Evolutionary conservation across 2,113 vertebrate species (phyloP).

Genomic region (Bostrychus sinensis): DNA sequence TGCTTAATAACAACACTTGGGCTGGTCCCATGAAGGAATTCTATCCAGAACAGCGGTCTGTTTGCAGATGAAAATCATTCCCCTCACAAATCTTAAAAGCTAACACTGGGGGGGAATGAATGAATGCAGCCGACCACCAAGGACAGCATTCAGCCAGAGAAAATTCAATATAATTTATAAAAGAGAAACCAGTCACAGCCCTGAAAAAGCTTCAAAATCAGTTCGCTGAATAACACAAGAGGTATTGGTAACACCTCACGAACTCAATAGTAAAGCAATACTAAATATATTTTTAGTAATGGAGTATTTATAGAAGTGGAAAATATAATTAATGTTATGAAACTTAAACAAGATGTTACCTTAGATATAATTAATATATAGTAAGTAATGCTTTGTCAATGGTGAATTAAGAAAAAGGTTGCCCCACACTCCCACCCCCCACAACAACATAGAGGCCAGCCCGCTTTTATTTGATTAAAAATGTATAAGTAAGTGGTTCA

Average conservation of each 20-base stretch:
- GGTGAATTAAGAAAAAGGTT: too few species aligned
- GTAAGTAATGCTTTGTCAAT: too few species aligned
- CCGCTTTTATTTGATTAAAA: not conserved
- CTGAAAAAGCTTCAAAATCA: conserved; percentile 43
- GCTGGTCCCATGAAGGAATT: conserved; percentile 44
- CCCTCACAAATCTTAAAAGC: conserved; percentile 63
- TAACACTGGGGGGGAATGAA: conserved; percentile 59
- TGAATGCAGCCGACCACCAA: conserved; percentile 44
- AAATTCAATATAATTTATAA: conserved; percentile 58
- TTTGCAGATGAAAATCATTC: conserved; percentile 70
- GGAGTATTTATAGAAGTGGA: too few species aligned
- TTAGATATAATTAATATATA: too few species aligned
- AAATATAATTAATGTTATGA: too few species aligned
- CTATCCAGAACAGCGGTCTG: conserved; percentile 53
- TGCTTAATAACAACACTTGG: conserved; percentile 59
- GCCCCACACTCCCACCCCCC: too few species aligned
- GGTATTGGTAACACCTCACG: conserved; percentile 18
- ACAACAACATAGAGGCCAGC: too few species aligned
- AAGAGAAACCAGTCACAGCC: conserved; percentile 42
- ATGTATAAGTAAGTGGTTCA: too few species aligned
- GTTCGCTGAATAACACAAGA: conserved; percentile 40
- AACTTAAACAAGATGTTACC: too few species aligned
- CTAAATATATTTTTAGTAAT: too few species aligned
- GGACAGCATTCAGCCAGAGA: conserved; percentile 44
- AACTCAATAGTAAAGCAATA: too few species aligned